These are phyloP conservation scores for Champsocephalus esox DNA, from an alignment of 2,797 vertebrate genomes.

Conservation along the genomic window DNA sequence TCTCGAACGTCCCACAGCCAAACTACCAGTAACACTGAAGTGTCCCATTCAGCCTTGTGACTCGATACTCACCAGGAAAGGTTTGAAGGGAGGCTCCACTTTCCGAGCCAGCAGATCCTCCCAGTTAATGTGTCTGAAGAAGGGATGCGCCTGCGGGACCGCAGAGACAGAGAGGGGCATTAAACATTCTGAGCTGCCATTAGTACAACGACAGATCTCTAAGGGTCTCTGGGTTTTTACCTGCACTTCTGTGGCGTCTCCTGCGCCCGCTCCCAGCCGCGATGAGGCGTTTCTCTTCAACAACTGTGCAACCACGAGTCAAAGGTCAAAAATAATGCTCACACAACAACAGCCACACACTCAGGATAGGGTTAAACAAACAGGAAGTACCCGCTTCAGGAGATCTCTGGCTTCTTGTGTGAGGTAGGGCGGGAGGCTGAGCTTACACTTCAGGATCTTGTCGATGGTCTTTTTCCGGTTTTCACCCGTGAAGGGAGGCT, in stretches of 20 bases:
- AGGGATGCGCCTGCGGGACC: constrained; percentile 88
- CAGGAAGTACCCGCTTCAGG: constrained; percentile 91
- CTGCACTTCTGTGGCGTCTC: constrained; percentile 97
- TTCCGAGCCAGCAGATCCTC: constrained; percentile 95
- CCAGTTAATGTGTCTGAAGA: constrained; percentile 98
- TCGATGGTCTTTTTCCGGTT: constrained; percentile 99
- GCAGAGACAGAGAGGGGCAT: background rate
- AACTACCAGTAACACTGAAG: background rate
- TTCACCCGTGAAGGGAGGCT: constrained; percentile 98
- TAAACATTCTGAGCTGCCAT: constrained; percentile 2
- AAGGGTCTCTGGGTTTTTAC: constrained; percentile 66
- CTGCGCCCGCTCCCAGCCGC: constrained; percentile 92
- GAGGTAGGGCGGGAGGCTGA: constrained; percentile 99
- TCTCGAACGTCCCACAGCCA: background rate
- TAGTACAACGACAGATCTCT: background rate
- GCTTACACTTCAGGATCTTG: constrained; percentile 99
- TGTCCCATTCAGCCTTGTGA: background rate
- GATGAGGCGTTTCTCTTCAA: constrained; percentile 98
- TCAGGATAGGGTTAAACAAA: background rate
- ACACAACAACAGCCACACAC: background rate
- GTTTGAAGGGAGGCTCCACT: constrained; percentile 98
- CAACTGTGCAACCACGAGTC: constrained; percentile 83
- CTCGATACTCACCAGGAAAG: constrained; percentile 89
- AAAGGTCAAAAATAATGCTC: constrained; percentile 8
- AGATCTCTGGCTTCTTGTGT: constrained; percentile 99